Evolutionary conservation across 2,113 vertebrate genomes (phyloP).

Genomic region (Phyllostomus discolor): DNA sequence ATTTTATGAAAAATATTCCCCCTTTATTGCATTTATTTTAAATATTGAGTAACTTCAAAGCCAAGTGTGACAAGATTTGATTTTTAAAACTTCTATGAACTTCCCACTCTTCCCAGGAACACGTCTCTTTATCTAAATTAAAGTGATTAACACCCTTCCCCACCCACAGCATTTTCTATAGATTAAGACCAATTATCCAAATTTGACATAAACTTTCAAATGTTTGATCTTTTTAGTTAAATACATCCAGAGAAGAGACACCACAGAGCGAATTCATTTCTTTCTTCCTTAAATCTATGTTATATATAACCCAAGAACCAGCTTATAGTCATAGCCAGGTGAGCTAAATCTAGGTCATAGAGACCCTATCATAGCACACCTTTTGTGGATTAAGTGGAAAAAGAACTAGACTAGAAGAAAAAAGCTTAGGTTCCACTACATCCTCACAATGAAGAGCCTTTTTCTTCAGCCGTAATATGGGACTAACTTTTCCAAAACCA

Average conservation of each 20-base stretch:
- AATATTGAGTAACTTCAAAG: background rate
- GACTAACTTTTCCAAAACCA: background rate
- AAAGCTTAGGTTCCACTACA: background rate
- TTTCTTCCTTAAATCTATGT: conserved; percentile 24
- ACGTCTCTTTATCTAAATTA: background rate
- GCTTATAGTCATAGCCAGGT: background rate
- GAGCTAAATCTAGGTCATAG: background rate
- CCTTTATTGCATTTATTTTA: conserved; percentile 8
- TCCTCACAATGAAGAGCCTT: background rate
- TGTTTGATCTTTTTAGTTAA: conserved; percentile 1
- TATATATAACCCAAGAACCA: background rate
- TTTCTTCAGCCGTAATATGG: background rate
- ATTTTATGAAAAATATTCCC: background rate
- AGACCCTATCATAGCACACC: background rate
- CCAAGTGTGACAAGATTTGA: conserved; percentile 4
- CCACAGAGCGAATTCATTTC: background rate
- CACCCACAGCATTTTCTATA: background rate
- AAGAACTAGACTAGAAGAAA: background rate
- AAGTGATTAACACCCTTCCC: background rate
- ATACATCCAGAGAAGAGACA: background rate
- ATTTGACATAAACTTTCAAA: conserved; percentile 33
- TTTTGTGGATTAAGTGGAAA: conserved; percentile 7
- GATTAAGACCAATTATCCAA: conserved; percentile 22
- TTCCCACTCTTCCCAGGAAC: background rate
- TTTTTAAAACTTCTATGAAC: conserved; percentile 26